phyloP scores from a whole-genome alignment of 2,888 invertebrate genomes.

The Cosmia pyralina region DNA sequence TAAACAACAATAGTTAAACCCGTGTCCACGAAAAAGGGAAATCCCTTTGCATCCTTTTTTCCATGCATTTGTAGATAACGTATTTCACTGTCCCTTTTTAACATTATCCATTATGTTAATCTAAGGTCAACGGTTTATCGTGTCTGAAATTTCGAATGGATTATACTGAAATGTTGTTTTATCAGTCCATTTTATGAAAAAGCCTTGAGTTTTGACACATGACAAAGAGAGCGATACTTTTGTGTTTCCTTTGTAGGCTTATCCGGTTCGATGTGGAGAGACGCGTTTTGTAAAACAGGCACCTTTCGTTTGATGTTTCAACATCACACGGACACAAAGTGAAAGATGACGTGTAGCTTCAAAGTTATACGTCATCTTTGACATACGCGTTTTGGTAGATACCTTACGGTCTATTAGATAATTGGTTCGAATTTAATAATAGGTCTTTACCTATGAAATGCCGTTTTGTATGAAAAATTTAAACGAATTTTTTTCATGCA shows the following conservation, averaged over 20 bases:
- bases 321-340: neutral
- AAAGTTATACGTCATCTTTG: constrained; percentile 12
- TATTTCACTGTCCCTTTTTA: constrained; percentile 81
- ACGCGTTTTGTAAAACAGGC: constrained; percentile 30
- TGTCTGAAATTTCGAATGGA: constrained; percentile 75
- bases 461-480: too few species aligned
- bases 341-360: neutral
- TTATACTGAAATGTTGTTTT: constrained; percentile 76
- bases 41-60: constrained; percentile 81
- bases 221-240: constrained; percentile 64
- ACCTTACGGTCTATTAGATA: constrained; percentile 1
- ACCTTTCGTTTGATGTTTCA: constrained; percentile 51
- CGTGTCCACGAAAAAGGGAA: constrained; percentile 78
- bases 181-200: constrained; percentile 69
- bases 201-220: constrained; percentile 68
- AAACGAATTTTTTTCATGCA: too few species aligned
- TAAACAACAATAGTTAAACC: constrained; percentile 82
- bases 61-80: constrained; percentile 79
- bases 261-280: constrained; percentile 52
- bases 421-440: constrained; percentile 8
- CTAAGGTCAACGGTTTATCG: constrained; percentile 82
- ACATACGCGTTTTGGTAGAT: neutral
- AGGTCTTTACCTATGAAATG: too few species aligned
- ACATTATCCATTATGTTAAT: constrained; percentile 85
- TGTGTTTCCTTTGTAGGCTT: constrained; percentile 55